Evolutionary conservation across 1,140 invertebrate genomes (phyloP).

Genomic region (Melipona quadrifasciata): DNA sequence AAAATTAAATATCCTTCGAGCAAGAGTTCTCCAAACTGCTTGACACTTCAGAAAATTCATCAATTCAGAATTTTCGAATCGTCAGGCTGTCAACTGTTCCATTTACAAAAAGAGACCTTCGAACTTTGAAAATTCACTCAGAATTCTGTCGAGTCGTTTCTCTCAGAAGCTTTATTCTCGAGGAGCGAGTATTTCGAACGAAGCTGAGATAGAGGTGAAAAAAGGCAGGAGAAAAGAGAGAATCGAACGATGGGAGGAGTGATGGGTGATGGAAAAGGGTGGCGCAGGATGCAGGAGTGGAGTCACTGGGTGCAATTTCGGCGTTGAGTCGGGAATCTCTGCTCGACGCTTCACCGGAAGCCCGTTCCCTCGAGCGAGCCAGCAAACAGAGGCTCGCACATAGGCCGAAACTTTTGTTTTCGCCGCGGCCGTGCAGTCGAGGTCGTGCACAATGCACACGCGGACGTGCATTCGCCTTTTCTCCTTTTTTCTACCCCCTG

Average conservation of each 20-base stretch:
- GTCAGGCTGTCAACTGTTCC: too few relatives aligned
- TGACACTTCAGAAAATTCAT: too few relatives aligned
- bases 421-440: constrained; percentile 19
- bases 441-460: constrained; percentile 57
- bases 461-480: constrained; percentile 24
- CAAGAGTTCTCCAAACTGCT: too few relatives aligned
- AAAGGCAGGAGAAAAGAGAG: not conserved
- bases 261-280: not conserved
- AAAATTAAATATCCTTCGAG: too few relatives aligned
- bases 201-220: too few relatives aligned
- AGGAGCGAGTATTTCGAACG: not conserved
- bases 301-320: constrained; percentile 56
- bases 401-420: constrained; percentile 61
- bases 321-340: constrained; percentile 36
- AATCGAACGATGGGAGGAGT: not conserved
- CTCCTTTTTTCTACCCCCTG: not conserved
- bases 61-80: too few relatives aligned
- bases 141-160: not conserved
- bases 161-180: not conserved
- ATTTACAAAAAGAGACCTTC: too few relatives aligned
- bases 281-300: constrained; percentile 16
- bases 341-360: constrained; percentile 47
- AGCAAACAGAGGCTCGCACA: constrained; percentile 25
- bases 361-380: constrained; percentile 49
- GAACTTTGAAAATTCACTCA: not conserved